These are phyloP conservation scores for Parascotia fuliginaria DNA, from an alignment of 2,888 invertebrate species.

Conservation along the genomic window DNA sequence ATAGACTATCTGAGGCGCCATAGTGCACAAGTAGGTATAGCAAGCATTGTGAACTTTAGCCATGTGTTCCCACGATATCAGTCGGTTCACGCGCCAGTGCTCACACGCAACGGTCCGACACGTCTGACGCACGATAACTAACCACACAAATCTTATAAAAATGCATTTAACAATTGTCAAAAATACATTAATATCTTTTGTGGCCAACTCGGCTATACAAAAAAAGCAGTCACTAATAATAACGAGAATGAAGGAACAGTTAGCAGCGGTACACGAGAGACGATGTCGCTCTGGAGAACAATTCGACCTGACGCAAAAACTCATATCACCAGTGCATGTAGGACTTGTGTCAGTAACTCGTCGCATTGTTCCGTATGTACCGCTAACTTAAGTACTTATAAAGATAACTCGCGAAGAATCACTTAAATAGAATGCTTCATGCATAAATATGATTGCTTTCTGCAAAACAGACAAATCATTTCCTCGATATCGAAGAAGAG, in stretches of 20 bases:
- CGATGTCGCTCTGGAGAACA: constrained; percentile 61
- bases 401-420: constrained; percentile 18
- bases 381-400: constrained; percentile 35
- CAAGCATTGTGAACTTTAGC: constrained; percentile 40
- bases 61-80: constrained; percentile 80
- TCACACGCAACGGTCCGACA: constrained; percentile 61
- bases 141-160: constrained; percentile 25
- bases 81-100: constrained; percentile 75
- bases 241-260: constrained; percentile 64
- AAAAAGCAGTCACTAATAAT: constrained; percentile 43
- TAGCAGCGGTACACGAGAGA: constrained; percentile 53
- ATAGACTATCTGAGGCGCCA: constrained; percentile 27
- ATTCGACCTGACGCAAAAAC: constrained; percentile 68
- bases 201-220: constrained; percentile 22
- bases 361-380: constrained; percentile 39
- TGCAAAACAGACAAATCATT: constrained; percentile 5
- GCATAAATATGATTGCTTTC: constrained; percentile 19
- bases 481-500: constrained; percentile 12
- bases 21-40: constrained; percentile 30
- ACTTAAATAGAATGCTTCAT: constrained; percentile 12
- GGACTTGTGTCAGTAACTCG: constrained; percentile 27
- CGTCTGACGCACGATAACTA: constrained; percentile 49
- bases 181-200: constrained; percentile 13
- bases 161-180: not conserved
- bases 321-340: constrained; percentile 46